phyloP scores from a whole-genome alignment of 2,888 invertebrate species.

The Tholera decimalis region DNA sequence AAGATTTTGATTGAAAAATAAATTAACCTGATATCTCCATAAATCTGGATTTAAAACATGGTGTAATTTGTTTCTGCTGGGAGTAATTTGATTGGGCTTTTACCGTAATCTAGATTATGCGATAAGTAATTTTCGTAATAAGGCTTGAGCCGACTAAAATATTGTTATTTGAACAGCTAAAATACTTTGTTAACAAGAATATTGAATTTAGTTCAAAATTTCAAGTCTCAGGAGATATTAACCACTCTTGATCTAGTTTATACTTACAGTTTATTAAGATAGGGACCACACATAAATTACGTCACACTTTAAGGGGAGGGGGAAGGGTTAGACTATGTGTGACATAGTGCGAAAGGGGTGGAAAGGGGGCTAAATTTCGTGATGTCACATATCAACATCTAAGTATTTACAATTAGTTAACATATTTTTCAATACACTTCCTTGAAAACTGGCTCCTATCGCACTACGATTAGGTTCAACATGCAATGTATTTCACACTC shows the following conservation, averaged over 20 bases:
- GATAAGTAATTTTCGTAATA: constrained; percentile 5
- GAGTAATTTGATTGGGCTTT: background rate
- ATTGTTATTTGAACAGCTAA: constrained; percentile 1
- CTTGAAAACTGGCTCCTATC: no score
- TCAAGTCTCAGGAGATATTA: background rate
- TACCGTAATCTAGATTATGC: background rate
- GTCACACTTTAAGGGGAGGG: no score
- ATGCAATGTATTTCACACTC: no score
- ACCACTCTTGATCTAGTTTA: background rate
- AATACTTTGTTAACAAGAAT: constrained; percentile 1
- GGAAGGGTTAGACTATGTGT: no score
- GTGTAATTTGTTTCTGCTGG: background rate
- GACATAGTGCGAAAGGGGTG: no score
- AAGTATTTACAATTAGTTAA: no score
- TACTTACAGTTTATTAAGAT: no score
- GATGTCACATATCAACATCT: no score
- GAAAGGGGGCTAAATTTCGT: no score
- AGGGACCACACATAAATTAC: no score
- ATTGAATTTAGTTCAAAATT: constrained; percentile 3
- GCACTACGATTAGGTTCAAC: no score
- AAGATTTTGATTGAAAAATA: background rate
- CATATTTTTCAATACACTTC: no score
- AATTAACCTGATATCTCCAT: background rate
- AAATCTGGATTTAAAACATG: background rate
- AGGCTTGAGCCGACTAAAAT: background rate